Evolutionary conservation across 2,113 vertebrate genomes (phyloP), one percentile per base, ranked within the genome.

Genomic region (Otus sunia): DNA sequence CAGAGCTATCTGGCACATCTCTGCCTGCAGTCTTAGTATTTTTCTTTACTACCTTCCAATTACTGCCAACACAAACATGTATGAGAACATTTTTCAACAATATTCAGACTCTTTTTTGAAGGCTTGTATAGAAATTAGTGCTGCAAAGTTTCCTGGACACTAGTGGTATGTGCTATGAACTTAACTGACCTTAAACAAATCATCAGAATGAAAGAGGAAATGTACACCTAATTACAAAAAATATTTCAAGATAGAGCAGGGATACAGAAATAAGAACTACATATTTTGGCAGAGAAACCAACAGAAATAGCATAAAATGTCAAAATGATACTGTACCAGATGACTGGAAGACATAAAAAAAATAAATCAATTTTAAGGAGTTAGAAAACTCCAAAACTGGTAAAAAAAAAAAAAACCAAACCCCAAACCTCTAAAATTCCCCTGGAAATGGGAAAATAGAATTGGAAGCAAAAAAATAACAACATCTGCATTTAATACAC

Each of bases 401-500:
- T 41, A 30, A 32, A 62, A 82, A 49, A 50, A 39, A 39, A 7
- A 32, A 73, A 50, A 20, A 1, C 30, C 21, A 73, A 50, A 20
- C 2, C 30, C 21, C 39, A 43, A 79, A 39, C 5, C 10, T 5
- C 19, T 80, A 53, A 67, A 92, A 83, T 76, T 88, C n/a, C 39
- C 55, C 73, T 92, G 53, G 74, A 91, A 92, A 59, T 62, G 20
- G 7, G 50, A 82, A 78, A 92, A 69, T 14, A 47, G 60, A 91
- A 49, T 52, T 76, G 47, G 77, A 90, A 66, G 36, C 2, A 67
- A 90, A 94, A 92, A 88, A 41, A 1, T 19, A 66, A 52, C 37
- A 84, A 84, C 92, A 95, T 90, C 96, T 96, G 94, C 29, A 85
- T 91, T 95, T 94, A 95, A 95, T 93, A 96, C 79, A 64, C 41